phyloP scores from a whole-genome alignment of 2,113 vertebrate species.

The Rhadina sibilatrix region DNA sequence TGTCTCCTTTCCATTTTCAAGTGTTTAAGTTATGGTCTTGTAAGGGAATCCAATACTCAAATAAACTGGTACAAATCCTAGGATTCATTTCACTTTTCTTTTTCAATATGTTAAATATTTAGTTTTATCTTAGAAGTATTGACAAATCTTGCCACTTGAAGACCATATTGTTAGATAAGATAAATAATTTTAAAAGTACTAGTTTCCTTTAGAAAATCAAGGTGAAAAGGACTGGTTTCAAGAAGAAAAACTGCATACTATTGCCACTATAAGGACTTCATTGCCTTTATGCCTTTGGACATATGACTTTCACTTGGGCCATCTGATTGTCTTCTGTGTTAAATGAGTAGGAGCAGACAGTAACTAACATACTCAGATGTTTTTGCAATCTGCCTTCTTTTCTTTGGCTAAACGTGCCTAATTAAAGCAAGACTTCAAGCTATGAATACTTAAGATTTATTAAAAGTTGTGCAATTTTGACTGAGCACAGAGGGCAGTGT shows the following conservation, averaged over 20 bases:
- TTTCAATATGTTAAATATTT: not conserved
- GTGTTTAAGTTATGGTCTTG: not conserved
- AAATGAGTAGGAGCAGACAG: not conserved
- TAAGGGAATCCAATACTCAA: not conserved
- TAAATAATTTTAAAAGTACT: not conserved
- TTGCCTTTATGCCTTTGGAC: not conserved
- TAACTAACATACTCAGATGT: not conserved
- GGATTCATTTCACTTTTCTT: not conserved
- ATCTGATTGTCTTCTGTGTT: not conserved
- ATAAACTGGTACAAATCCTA: not conserved
- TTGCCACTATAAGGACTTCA: not conserved
- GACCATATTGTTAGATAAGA: not conserved
- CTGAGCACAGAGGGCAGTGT: not conserved
- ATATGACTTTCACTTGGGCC: not conserved
- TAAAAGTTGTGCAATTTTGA: not conserved
- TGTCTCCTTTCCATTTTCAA: not conserved
- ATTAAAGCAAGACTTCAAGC: not conserved
- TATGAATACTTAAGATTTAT: not conserved
- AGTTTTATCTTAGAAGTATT: not conserved
- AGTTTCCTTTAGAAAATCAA: not conserved
- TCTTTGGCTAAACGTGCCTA: not conserved
- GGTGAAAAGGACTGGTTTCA: not conserved
- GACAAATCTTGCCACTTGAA: not conserved
- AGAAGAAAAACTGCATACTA: not conserved
- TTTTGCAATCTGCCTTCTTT: not conserved